Conservation (phyloP, 1,140 invertebrate species). For the Agrilus planipennis region DNA sequence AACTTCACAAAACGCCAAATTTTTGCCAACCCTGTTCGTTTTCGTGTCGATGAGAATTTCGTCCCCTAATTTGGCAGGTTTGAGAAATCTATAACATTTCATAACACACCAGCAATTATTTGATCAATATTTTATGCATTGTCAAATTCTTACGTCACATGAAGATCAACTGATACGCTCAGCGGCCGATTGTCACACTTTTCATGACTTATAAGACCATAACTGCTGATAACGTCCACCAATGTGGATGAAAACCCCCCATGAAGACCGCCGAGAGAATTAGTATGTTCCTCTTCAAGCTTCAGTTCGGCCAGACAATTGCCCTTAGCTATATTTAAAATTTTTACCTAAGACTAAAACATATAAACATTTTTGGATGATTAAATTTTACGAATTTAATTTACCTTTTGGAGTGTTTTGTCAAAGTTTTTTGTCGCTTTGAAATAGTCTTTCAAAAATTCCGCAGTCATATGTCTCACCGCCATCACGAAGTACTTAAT, state of each 20-base stretch:
- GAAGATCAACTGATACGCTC: slow-evolving; percentile 63
- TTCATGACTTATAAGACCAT: slow-evolving; percentile 57
- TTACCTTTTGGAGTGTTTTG: not conserved
- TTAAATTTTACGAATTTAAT: too few relatives aligned
- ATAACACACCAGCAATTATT: too few relatives aligned
- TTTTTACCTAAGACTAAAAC: slow-evolving; percentile 42
- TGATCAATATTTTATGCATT: too few relatives aligned
- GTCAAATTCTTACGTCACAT: slow-evolving; percentile 55
- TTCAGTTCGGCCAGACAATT: slow-evolving; percentile 61
- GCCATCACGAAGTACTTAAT: too few relatives aligned
- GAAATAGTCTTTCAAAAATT: too few relatives aligned
- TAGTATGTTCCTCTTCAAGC: slow-evolving; percentile 64
- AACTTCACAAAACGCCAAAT: slow-evolving; percentile 68
- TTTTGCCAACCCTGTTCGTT: slow-evolving; percentile 64
- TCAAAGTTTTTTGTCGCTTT: not conserved
- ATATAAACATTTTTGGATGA: too few relatives aligned
- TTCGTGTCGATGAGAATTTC: slow-evolving; percentile 66
- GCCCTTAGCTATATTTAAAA: slow-evolving; percentile 54
- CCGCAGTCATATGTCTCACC: too few relatives aligned
- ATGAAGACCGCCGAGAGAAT: slow-evolving; percentile 63
- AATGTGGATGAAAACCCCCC: slow-evolving; percentile 73
- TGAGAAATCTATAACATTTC: slow-evolving; percentile 53
- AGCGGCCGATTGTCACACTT: slow-evolving; percentile 34
- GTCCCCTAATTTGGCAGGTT: slow-evolving; percentile 62
- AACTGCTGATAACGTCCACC: slow-evolving; percentile 68